Conservation (phyloP, 1,140 invertebrate genomes). For the Neodiprion virginianus region DNA sequence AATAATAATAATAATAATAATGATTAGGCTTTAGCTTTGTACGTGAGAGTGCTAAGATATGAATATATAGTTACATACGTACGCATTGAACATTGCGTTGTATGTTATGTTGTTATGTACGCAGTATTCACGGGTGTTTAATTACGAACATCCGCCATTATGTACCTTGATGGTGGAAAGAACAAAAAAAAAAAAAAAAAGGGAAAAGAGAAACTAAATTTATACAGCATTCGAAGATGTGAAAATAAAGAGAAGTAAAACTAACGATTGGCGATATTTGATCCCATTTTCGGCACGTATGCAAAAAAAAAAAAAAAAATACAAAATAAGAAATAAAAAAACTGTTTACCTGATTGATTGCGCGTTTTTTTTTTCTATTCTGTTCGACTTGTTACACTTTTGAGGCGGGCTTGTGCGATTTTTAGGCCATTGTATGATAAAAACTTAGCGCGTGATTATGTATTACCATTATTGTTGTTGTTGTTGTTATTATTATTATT, state of each 20-base stretch:
- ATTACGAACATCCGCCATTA: too few relatives aligned
- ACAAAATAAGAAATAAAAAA: slow-evolving; percentile 10
- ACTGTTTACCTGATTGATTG: neutral
- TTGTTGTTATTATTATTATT: neutral
- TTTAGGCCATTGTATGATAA: slow-evolving; percentile 28
- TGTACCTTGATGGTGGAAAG: neutral
- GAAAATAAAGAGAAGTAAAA: neutral
- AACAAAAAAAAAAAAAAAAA: neutral
- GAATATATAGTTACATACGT: neutral
- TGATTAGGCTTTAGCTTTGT: slow-evolving; percentile 50
- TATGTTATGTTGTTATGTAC: too few relatives aligned
- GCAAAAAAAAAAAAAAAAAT: slow-evolving; percentile 25
- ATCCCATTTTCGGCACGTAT: slow-evolving; percentile 1
- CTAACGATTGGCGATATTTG: neutral
- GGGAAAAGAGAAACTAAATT: neutral
- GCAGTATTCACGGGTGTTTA: too few relatives aligned
- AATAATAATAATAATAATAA: slow-evolving; percentile 7
- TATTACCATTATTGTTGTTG: too few relatives aligned
- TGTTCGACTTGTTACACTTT: slow-evolving; percentile 27
- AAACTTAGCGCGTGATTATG: neutral
- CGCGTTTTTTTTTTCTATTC: neutral
- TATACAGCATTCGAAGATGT: neutral
- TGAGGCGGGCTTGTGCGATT: slow-evolving; percentile 46
- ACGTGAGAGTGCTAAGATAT: slow-evolving; percentile 33
- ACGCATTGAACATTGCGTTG: too few relatives aligned